These are phyloP conservation scores for Intellagama lesueurii DNA, from an alignment of 2,797 vertebrate genomes.

Conservation along the genomic window DNA sequence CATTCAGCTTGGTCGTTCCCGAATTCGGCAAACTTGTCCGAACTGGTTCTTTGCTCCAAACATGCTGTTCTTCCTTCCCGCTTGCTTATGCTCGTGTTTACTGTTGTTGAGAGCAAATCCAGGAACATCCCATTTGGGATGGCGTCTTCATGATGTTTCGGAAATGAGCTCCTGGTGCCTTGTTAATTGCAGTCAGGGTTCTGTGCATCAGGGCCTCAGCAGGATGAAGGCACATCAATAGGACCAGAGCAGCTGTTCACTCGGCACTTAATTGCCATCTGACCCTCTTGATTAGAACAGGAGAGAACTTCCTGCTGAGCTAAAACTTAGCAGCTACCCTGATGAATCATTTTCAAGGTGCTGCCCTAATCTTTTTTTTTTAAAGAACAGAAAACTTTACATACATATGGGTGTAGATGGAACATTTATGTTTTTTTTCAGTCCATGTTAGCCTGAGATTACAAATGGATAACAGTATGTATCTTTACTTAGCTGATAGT, in stretches of 20 bases:
- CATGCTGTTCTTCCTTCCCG: neutral
- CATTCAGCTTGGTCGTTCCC: neutral
- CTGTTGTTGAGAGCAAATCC: constrained; percentile 30
- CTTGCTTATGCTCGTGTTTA: constrained; percentile 8
- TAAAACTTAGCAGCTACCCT: constrained; percentile 59
- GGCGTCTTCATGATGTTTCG: constrained; percentile 4
- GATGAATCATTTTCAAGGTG: constrained; percentile 52
- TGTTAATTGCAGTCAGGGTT: constrained; percentile 51
- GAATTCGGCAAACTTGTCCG: neutral
- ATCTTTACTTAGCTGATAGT: neutral
- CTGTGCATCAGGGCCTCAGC: constrained; percentile 18
- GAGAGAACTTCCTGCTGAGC: constrained; percentile 55
- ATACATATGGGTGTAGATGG: constrained; percentile 28
- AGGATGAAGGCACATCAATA: constrained; percentile 54
- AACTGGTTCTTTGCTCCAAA: neutral
- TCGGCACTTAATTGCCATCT: constrained; percentile 64
- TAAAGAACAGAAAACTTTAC: neutral
- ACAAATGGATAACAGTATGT: constrained; percentile 36
- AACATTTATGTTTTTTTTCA: constrained; percentile 21
- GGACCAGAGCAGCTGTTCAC: constrained; percentile 51
- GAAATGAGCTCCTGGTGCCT: constrained; percentile 40
- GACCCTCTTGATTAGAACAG: constrained; percentile 49
- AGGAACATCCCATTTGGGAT: constrained; percentile 9
- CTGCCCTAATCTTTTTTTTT: constrained; percentile 39
- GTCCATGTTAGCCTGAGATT: neutral